Base-by-base conservation (phyloP, 2,888 invertebrate species). In the Netelia inedita region DNA sequence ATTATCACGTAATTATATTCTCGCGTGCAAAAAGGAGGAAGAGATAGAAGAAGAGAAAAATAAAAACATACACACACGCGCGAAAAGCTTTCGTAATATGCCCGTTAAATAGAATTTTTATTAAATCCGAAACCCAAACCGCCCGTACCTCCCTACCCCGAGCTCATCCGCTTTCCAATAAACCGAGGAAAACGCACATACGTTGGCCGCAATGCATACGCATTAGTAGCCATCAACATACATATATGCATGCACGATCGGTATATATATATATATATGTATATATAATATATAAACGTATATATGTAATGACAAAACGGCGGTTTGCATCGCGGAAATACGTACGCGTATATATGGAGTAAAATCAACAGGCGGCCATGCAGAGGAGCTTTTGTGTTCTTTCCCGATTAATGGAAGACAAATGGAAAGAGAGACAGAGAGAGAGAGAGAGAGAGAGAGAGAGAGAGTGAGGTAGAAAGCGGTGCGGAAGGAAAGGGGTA, bases 301-400 rank as follows among this genome's bases (percentile, higher is more conserved):
- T 11, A 28, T 46, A 43, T 16, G n/a, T 71, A 57, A 73, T 43
- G 46, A 65, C 63, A 63, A 55, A 71, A 14, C 50, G 69, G 53
- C 14, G 35, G 61, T 41, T 61, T 50, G 41, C 53, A 14, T 55
- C 53, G 71, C 41, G 21, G 53, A 71, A 41, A 74, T 69, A 83
- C 55, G 66, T 11, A 71, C 35, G 55, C 43, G 21, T 66, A 41
- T 68, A 41, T 71, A 41, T 55, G 28, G 87, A 82, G 88, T 80
- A 89, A 90, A 91, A 91, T 91, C 91, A 91, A 91, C 91, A 91
- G 91, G 91, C 91, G 88, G 86, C 88, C 85, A 87, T 86, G 88
- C 81, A 79, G 63, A 79, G 65, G 79, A 73, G 88, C 86, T 88
- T 90, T 89, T 88, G 88, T 88, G 85, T 88, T 88, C 88, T 82